Percentiles rank a stretch among this genome's conserved stretches.
phyloP scores from a whole-genome alignment of 1,140 invertebrate species.

The Drosophila arawakana region DNA sequence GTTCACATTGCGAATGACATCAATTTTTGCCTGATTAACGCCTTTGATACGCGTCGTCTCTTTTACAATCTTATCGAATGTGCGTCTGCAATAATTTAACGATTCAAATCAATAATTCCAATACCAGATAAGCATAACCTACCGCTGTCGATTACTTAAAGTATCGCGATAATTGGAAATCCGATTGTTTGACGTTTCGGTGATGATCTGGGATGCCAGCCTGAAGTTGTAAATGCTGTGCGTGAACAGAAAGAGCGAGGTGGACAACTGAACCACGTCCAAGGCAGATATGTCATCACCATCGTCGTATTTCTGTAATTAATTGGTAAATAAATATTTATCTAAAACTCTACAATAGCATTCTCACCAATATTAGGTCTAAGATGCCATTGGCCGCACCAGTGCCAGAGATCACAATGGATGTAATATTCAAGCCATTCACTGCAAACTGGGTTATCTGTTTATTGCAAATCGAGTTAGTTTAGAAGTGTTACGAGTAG shows the following conservation, averaged over 20 bases:
- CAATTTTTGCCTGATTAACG: slow-evolving; percentile 49
- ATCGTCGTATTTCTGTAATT: slow-evolving; percentile 58
- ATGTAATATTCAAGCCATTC: slow-evolving; percentile 71
- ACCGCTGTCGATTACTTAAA: slow-evolving; percentile 67
- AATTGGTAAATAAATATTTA: neutral
- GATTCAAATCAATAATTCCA: neutral
- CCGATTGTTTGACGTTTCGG: slow-evolving; percentile 41
- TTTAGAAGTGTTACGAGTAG: neutral
- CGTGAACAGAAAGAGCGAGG: slow-evolving; percentile 66
- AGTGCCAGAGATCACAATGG: slow-evolving; percentile 62
- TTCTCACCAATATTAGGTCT: slow-evolving; percentile 63
- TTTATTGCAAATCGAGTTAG: neutral
- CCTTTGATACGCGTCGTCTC: slow-evolving; percentile 68
- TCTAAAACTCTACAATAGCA: neutral
- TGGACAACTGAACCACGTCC: slow-evolving; percentile 64
- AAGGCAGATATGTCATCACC: slow-evolving; percentile 61
- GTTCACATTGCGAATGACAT: slow-evolving; percentile 74
- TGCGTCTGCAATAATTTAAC: slow-evolving; percentile 39
- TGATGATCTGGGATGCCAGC: slow-evolving; percentile 68
- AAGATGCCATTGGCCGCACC: slow-evolving; percentile 58
- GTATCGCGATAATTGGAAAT: slow-evolving; percentile 55
- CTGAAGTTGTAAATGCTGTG: slow-evolving; percentile 70
- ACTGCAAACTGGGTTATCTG: slow-evolving; percentile 63
- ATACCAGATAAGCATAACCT: neutral
- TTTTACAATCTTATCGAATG: slow-evolving; percentile 69